Evolutionary conservation across 1,140 invertebrate species (phyloP).

Genomic region (Drosophila funebris): DNA sequence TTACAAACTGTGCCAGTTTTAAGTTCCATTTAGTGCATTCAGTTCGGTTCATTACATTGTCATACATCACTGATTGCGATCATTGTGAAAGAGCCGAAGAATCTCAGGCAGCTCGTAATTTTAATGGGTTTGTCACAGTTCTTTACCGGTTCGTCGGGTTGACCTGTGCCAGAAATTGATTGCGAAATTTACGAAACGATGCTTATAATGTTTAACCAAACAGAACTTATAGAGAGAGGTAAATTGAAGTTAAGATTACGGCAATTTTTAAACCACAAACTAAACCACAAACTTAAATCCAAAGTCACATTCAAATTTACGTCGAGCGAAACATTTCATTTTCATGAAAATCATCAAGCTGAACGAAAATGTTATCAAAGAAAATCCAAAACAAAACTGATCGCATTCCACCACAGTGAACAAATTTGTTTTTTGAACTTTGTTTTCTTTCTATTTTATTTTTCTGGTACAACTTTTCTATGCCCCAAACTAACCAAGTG

Average conservation of each 20-base stretch:
- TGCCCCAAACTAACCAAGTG: slow-evolving; percentile 27
- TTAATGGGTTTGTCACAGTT: slow-evolving; percentile 70
- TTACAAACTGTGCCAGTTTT: slow-evolving; percentile 64
- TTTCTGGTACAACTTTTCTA: slow-evolving; percentile 13
- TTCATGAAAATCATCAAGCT: slow-evolving; percentile 75
- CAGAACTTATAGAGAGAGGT: slow-evolving; percentile 45
- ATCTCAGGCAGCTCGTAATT: slow-evolving; percentile 25
- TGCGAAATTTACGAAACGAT: slow-evolving; percentile 59
- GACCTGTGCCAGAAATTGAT: slow-evolving; percentile 73
- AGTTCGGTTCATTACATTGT: slow-evolving; percentile 78
- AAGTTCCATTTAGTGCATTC: slow-evolving; percentile 69
- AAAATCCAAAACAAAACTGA: slow-evolving; percentile 65
- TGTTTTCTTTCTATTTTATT: slow-evolving; percentile 16
- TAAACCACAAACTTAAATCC: slow-evolving; percentile 31
- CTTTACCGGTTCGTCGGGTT: slow-evolving; percentile 41
- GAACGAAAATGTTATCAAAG: slow-evolving; percentile 68
- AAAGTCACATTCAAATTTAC: slow-evolving; percentile 65
- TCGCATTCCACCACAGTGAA: slow-evolving; percentile 46
- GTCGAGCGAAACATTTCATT: slow-evolving; percentile 68
- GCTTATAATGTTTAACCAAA: slow-evolving; percentile 68
- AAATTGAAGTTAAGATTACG: slow-evolving; percentile 9
- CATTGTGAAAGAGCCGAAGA: slow-evolving; percentile 12
- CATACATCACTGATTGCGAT: slow-evolving; percentile 63
- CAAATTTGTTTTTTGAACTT: slow-evolving; percentile 74
- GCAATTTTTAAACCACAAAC: slow-evolving; percentile 31